phyloP scores from a whole-genome alignment of 2,113 vertebrate genomes.

The Cavia aperea region DNA sequence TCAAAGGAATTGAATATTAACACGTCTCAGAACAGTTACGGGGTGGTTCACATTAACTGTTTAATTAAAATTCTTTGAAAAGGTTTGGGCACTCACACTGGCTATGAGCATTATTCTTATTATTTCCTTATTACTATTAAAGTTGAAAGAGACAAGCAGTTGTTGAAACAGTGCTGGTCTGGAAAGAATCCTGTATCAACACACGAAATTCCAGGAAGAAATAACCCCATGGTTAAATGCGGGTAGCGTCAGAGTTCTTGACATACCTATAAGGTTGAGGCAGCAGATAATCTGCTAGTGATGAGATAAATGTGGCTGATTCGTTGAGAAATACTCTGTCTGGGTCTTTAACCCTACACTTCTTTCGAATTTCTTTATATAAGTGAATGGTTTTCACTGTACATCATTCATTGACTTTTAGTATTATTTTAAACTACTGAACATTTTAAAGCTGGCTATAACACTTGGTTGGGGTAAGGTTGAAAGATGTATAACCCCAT shows the following conservation, averaged over 20 bases:
- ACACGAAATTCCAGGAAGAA: slow-evolving; percentile 35
- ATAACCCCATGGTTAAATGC: slow-evolving; percentile 22
- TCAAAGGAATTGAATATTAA: slow-evolving; percentile 32
- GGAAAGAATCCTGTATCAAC: slow-evolving; percentile 50
- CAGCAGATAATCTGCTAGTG: slow-evolving; percentile 20
- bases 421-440: slow-evolving; percentile 29
- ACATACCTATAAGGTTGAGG: slow-evolving; percentile 46
- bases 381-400: not conserved
- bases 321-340: not conserved
- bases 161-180: slow-evolving; percentile 8
- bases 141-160: slow-evolving; percentile 35
- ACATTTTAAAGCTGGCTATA: slow-evolving; percentile 39
- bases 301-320: not conserved
- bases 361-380: slow-evolving; percentile 8
- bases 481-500: not conserved
- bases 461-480: not conserved
- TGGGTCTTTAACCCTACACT: slow-evolving; percentile 8
- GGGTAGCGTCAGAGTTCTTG: slow-evolving; percentile 46
- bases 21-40: not conserved
- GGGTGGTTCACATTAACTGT: not conserved
- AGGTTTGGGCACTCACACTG: not conserved
- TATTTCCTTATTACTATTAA: slow-evolving; percentile 27
- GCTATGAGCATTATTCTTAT: slow-evolving; percentile 28
- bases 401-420: slow-evolving; percentile 11
- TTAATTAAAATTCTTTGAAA: slow-evolving; percentile 49